These are phyloP conservation scores for Fopius arisanus DNA, from an alignment of 1,140 invertebrate genomes.

Conservation along the genomic window DNA sequence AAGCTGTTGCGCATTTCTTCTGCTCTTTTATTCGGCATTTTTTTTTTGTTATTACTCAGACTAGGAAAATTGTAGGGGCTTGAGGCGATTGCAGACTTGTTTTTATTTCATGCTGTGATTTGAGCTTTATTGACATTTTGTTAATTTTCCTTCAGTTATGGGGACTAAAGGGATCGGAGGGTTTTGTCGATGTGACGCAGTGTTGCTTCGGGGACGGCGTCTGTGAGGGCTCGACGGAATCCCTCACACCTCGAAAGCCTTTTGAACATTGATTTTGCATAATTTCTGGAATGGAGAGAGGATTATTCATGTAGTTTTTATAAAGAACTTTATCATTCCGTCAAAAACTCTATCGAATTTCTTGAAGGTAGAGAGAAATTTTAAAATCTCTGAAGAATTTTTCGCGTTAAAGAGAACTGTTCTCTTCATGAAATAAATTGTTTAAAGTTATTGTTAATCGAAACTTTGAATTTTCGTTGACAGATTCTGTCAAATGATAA, in stretches of 20 bases:
- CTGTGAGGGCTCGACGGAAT: slow-evolving; percentile 71
- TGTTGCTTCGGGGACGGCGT: slow-evolving; percentile 72
- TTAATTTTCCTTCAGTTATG: neutral
- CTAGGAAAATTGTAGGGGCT: neutral
- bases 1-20: neutral
- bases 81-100: slow-evolving; percentile 34
- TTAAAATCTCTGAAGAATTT: too few species aligned
- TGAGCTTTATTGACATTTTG: slow-evolving; percentile 29
- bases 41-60: neutral
- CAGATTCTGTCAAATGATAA: too few species aligned
- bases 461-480: too few species aligned
- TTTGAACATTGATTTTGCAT: slow-evolving; percentile 74
- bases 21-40: neutral
- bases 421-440: too few species aligned
- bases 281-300: slow-evolving; percentile 64
- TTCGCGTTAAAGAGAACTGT: too few species aligned
- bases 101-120: slow-evolving; percentile 16
- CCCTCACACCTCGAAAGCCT: slow-evolving; percentile 68
- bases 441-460: too few species aligned
- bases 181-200: slow-evolving; percentile 75
- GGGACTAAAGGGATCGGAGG: slow-evolving; percentile 67
- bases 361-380: too few species aligned
- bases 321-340: too few species aligned
- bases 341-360: too few species aligned
- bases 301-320: neutral